Evolutionary conservation across 2,113 vertebrate species (phyloP).

Genomic region (Pao palembangensis): DNA sequence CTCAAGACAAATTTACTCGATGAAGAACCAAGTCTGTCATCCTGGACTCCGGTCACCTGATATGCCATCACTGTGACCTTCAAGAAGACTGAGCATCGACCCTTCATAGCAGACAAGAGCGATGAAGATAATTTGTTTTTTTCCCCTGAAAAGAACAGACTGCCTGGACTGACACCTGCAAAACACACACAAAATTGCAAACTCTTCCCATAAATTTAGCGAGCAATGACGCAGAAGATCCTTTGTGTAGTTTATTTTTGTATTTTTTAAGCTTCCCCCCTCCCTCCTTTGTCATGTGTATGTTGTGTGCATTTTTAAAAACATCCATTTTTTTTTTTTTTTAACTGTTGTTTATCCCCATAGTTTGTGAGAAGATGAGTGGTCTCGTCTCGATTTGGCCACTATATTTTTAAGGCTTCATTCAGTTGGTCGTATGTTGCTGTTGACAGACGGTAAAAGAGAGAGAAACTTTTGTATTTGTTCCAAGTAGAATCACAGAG

Average conservation of each 20-base stretch:
- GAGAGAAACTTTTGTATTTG: constrained; percentile 62
- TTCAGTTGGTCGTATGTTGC: constrained; percentile 64
- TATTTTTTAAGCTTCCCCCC: constrained; percentile 74
- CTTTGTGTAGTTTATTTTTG: constrained; percentile 82
- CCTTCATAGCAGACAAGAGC: constrained; percentile 33
- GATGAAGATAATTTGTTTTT: constrained; percentile 42
- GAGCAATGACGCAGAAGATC: constrained; percentile 69
- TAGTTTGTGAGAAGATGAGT: constrained; percentile 64
- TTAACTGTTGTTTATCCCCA: constrained; percentile 64
- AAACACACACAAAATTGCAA: constrained; percentile 58
- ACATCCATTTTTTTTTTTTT: constrained; percentile 65
- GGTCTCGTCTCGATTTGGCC: constrained; percentile 60
- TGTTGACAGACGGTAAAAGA: constrained; percentile 50
- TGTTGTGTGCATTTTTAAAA: constrained; percentile 69
- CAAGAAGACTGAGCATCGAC: constrained; percentile 50
- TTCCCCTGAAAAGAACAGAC: constrained; percentile 54
- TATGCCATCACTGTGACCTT: constrained; percentile 67
- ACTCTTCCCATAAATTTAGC: constrained; percentile 73
- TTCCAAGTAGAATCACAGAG: constrained; percentile 61
- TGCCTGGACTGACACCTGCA: constrained; percentile 71
- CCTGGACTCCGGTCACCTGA: constrained; percentile 64
- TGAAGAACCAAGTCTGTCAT: constrained; percentile 58
- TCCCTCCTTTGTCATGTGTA: constrained; percentile 63
- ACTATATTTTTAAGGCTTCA: constrained; percentile 66
- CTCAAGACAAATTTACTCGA: constrained; percentile 53